Conservation (phyloP, 1,140 invertebrate genomes). For the Drosophila persimilis region DNA sequence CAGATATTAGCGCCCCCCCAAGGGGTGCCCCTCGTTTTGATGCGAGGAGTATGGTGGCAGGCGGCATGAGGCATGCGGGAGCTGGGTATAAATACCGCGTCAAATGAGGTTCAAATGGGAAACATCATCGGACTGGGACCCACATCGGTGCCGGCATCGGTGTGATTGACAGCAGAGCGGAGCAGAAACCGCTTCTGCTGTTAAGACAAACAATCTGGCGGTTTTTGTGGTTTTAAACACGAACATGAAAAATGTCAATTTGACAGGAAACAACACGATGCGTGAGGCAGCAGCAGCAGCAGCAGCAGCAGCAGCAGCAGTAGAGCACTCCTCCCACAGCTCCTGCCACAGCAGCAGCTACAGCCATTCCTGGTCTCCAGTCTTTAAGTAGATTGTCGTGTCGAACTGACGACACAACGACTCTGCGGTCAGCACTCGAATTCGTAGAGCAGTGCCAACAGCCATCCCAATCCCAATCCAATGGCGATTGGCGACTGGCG, state of each 20-base stretch:
- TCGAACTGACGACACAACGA: constrained; percentile 34
- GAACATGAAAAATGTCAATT: constrained; percentile 63
- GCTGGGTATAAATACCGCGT: constrained; percentile 49
- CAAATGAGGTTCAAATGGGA: constrained; percentile 61
- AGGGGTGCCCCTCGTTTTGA: not conserved
- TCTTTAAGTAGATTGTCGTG: constrained; percentile 69
- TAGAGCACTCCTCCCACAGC: constrained; percentile 5
- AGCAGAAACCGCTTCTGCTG: constrained; percentile 28
- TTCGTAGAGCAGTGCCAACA: constrained; percentile 25
- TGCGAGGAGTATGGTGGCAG: constrained; percentile 18
- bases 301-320: not conserved
- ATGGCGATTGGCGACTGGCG: too few species aligned
- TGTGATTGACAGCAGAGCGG: constrained; percentile 61
- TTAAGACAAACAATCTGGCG: constrained; percentile 74
- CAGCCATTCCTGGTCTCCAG: not conserved
- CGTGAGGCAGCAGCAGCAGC: constrained; percentile 3
- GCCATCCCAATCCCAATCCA: constrained; percentile 3
- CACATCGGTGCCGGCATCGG: constrained; percentile 16
- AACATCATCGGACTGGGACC: constrained; percentile 3
- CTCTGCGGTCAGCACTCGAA: constrained; percentile 24
- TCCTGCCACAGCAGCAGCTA: not conserved
- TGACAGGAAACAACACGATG: constrained; percentile 51
- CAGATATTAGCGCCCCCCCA: constrained; percentile 52
- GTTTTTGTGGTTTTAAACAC: constrained; percentile 57
- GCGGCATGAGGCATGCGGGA: constrained; percentile 11